phyloP scores from a whole-genome alignment of 2,797 vertebrate genomes.

The Clarias pachynema region DNA sequence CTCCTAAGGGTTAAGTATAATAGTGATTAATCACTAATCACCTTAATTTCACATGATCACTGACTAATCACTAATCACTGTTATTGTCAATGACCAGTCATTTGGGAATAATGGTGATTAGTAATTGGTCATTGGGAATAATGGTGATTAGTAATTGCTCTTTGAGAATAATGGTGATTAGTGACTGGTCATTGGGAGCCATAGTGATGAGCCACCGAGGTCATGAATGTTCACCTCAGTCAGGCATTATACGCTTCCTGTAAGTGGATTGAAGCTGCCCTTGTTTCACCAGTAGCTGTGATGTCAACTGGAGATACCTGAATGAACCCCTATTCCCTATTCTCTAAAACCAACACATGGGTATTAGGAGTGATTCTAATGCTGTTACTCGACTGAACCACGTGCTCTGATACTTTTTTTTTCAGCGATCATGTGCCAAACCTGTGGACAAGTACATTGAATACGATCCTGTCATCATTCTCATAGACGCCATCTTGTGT shows the following conservation, averaged over 20 bases:
- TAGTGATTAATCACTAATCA: too few species aligned
- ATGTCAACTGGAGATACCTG: neutral
- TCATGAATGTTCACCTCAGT: neutral
- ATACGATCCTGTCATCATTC: conserved; percentile 95
- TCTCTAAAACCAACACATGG: neutral
- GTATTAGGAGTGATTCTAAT: neutral
- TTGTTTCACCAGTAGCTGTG: neutral
- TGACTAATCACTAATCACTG: too few species aligned
- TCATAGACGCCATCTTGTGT: conserved; percentile 94
- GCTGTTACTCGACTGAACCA: too few species aligned
- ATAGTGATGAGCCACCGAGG: neutral
- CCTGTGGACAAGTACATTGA: conserved; percentile 98
- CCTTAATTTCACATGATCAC: too few species aligned
- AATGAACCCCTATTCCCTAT: neutral
- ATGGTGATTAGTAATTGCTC: neutral
- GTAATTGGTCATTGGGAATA: neutral
- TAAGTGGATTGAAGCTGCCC: neutral
- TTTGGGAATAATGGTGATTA: neutral
- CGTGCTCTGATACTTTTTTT: neutral
- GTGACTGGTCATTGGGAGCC: neutral
- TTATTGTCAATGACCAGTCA: too few species aligned
- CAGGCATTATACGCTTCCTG: neutral
- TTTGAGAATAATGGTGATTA: neutral
- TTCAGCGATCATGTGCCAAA: conserved; percentile 90
- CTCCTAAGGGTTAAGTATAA: too few species aligned